Evolutionary conservation across 2,888 invertebrate species (phyloP).

Genomic region (Pachydiplax longipennis): DNA sequence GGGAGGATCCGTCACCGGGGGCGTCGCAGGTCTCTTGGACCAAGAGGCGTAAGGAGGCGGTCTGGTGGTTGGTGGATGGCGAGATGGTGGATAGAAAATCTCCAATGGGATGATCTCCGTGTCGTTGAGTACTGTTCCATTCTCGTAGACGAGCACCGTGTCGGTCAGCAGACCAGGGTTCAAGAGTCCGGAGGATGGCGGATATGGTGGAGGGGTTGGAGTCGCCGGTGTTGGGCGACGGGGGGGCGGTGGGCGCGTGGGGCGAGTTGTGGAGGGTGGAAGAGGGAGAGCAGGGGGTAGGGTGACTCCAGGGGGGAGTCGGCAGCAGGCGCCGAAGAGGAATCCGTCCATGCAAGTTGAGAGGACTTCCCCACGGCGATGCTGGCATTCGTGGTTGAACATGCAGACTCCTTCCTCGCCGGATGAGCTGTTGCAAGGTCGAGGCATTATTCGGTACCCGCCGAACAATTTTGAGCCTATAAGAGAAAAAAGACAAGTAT

Average conservation of each 20-base stretch:
- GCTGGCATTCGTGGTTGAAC: slow-evolving; percentile 90
- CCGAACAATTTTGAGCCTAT: slow-evolving; percentile 76
- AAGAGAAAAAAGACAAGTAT: slow-evolving; percentile 51
- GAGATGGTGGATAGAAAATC: slow-evolving; percentile 50
- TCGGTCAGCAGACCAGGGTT: slow-evolving; percentile 52
- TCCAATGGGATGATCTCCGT: slow-evolving; percentile 53
- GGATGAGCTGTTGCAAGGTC: slow-evolving; percentile 77
- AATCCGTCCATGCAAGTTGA: slow-evolving; percentile 93
- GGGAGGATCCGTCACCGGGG: slow-evolving; percentile 56
- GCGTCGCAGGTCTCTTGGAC: slow-evolving; percentile 56
- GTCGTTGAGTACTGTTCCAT: slow-evolving; percentile 13
- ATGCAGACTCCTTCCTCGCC: slow-evolving; percentile 71
- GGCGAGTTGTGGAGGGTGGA: slow-evolving; percentile 44
- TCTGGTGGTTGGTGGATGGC: slow-evolving; percentile 58
- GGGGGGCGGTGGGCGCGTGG: slow-evolving; percentile 37
- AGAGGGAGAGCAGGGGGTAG: slow-evolving; percentile 48
- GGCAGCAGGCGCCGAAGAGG: slow-evolving; percentile 91
- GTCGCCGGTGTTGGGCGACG: slow-evolving; percentile 28
- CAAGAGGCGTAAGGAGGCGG: slow-evolving; percentile 61
- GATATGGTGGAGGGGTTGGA: slow-evolving; percentile 33
- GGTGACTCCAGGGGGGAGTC: slow-evolving; percentile 64
- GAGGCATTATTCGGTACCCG: slow-evolving; percentile 85
- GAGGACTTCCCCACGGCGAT: slow-evolving; percentile 81
- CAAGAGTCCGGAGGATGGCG: slow-evolving; percentile 34
- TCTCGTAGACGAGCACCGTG: slow-evolving; percentile 58